phyloP scores from a whole-genome alignment of 2,888 invertebrate species.

The Palloptera scutellata region DNA sequence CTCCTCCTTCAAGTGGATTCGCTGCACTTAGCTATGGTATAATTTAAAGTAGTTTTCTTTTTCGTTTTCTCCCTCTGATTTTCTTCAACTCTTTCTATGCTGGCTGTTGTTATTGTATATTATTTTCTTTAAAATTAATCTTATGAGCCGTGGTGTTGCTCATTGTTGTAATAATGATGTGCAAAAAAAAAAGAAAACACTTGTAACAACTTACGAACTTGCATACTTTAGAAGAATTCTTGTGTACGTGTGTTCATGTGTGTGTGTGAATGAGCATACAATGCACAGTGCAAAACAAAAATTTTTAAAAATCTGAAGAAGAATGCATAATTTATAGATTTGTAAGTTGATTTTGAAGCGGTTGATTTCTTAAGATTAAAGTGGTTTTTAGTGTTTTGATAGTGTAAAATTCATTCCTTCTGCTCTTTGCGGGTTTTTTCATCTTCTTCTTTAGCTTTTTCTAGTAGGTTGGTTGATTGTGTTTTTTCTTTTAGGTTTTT shows the following conservation, averaged over 20 bases:
- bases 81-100: background rate
- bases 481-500: too few relatives aligned
- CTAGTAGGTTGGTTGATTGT: background rate
- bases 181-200: constrained; percentile 57
- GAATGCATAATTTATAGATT: constrained; percentile 30
- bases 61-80: background rate
- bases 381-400: constrained; percentile 33
- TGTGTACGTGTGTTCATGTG: background rate
- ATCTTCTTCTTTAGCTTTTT: background rate
- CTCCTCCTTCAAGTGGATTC: constrained; percentile 45
- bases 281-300: too few relatives aligned
- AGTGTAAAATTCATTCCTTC: constrained; percentile 26
- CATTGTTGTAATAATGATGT: constrained; percentile 63
- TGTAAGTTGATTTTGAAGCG: constrained; percentile 30
- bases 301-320: constrained; percentile 4
- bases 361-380: constrained; percentile 29
- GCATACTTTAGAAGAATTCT: background rate
- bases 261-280: too few relatives aligned
- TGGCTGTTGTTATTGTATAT: background rate
- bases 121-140: constrained; percentile 53
- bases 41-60: constrained; percentile 26
- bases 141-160: constrained; percentile 50
- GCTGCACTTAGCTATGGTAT: constrained; percentile 51
- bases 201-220: constrained; percentile 43
- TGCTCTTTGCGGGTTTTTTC: constrained; percentile 12